These are phyloP conservation scores for Lophius piscatorius DNA, from an alignment of 2,113 vertebrate genomes.

Conservation along the genomic window DNA sequence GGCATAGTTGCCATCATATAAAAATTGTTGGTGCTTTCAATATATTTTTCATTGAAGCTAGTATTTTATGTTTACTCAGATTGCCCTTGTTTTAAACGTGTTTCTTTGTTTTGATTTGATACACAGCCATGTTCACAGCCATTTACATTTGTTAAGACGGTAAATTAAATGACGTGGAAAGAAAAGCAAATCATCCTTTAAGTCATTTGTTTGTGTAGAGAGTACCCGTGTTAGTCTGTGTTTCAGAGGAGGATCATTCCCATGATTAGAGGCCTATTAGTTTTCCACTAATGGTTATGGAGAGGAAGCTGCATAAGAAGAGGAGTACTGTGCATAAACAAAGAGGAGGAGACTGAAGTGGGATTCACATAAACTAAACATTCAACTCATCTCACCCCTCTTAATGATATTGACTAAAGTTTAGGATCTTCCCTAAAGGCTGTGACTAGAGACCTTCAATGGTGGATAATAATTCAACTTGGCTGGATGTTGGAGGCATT, in stretches of 20 bases:
- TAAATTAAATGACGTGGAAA: slow-evolving; percentile 34
- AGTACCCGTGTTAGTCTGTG: neutral
- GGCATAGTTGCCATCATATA: no score
- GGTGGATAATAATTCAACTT: slow-evolving; percentile 53
- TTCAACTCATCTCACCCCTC: slow-evolving; percentile 15
- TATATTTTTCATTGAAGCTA: no score
- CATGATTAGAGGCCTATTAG: slow-evolving; percentile 31
- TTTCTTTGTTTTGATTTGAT: no score
- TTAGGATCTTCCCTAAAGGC: slow-evolving; percentile 48
- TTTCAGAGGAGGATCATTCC: slow-evolving; percentile 15
- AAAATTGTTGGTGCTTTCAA: no score
- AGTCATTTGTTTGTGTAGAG: slow-evolving; percentile 1
- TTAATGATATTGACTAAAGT: slow-evolving; percentile 38
- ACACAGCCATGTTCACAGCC: no score
- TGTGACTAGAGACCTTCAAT: slow-evolving; percentile 43
- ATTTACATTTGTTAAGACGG: neutral
- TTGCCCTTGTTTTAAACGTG: no score
- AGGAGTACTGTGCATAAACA: slow-evolving; percentile 56
- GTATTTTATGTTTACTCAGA: no score
- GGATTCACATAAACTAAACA: slow-evolving; percentile 42
- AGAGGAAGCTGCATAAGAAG: slow-evolving; percentile 17
- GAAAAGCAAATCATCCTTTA: slow-evolving; percentile 37
- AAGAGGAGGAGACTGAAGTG: slow-evolving; percentile 42
- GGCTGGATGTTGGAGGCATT: slow-evolving; percentile 47
- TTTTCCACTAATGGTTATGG: slow-evolving; percentile 45